Evolutionary conservation across 2,113 vertebrate genomes (phyloP).

Genomic region (Channa argus): DNA sequence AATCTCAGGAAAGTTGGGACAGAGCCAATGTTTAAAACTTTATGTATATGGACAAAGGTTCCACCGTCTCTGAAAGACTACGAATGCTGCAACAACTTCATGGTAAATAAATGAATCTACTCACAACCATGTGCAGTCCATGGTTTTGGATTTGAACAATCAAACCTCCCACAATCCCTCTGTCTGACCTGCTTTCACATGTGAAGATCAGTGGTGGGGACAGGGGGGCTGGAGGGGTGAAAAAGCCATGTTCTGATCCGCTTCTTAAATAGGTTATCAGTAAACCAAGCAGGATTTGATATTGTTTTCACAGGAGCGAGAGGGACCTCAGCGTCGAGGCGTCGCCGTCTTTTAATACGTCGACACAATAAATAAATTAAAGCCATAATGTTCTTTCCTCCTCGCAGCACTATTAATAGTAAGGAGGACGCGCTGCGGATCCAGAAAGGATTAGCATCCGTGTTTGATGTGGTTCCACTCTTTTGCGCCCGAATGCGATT

Average conservation of each 20-base stretch:
- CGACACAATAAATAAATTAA: conserved; percentile 79
- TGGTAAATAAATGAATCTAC: too few relatives aligned
- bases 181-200: background rate
- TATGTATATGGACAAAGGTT: too few relatives aligned
- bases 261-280: conserved; percentile 74
- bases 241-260: conserved; percentile 16
- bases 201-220: background rate
- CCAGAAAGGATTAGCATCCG: conserved; percentile 82
- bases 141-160: background rate
- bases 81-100: too few relatives aligned
- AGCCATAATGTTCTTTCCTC: conserved; percentile 76
- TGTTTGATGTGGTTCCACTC: conserved; percentile 84
- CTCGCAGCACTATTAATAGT: conserved; percentile 81
- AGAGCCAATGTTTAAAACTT: too few relatives aligned
- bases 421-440: conserved; percentile 79
- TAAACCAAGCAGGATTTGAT: conserved; percentile 55
- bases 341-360: conserved; percentile 57
- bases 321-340: conserved; percentile 52
- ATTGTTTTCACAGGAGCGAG: conserved; percentile 63
- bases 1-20: too few relatives aligned
- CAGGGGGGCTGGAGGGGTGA: conserved; percentile 13
- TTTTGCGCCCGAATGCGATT: conserved; percentile 73
- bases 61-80: too few relatives aligned
- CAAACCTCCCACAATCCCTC: conserved; percentile 13
- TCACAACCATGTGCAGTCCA: background rate